A percentile compares a stretch with the other conserved stretches of the same genome.
Conservation (phyloP, 2,113 vertebrate genomes). For the Pogonocichla stellata region DNA sequence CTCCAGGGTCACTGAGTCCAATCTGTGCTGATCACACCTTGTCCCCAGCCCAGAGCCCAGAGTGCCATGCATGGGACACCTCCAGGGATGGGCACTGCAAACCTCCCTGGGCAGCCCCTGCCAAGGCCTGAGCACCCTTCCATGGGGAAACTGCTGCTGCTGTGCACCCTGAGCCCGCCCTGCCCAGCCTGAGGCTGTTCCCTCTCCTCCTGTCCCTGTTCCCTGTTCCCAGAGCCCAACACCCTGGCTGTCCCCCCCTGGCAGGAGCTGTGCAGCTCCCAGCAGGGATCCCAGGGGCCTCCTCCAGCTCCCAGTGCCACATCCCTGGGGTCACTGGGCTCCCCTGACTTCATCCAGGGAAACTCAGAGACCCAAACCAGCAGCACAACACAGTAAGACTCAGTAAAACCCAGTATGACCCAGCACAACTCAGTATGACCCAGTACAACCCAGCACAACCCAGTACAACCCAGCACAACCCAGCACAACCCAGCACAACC, state of each 20-base stretch:
- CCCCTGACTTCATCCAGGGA: not conserved
- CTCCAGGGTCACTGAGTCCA: not conserved
- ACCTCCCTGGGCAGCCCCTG: not conserved
- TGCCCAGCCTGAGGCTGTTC: not conserved
- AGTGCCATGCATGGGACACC: not conserved
- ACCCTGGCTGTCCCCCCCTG: not conserved
- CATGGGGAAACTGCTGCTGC: fast-evolving
- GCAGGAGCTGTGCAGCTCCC: not conserved
- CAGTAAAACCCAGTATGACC: no score
- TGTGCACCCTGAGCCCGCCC: not conserved
- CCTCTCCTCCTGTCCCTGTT: not conserved
- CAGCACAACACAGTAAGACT: no score
- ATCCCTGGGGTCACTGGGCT: not conserved
- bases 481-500: not conserved
- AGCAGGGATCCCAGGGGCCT: not conserved
- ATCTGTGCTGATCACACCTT: not conserved
- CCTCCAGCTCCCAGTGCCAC: not conserved
- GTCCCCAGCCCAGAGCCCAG: not conserved
- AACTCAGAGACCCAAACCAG: not conserved
- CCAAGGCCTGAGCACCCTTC: fast-evolving
- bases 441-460: no score
- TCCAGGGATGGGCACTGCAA: not conserved
- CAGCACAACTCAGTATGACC: no score
- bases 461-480: no score
- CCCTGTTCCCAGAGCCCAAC: not conserved